phyloP scores from a whole-genome alignment of 2,888 invertebrate genomes.

The Eristalis intricaria region DNA sequence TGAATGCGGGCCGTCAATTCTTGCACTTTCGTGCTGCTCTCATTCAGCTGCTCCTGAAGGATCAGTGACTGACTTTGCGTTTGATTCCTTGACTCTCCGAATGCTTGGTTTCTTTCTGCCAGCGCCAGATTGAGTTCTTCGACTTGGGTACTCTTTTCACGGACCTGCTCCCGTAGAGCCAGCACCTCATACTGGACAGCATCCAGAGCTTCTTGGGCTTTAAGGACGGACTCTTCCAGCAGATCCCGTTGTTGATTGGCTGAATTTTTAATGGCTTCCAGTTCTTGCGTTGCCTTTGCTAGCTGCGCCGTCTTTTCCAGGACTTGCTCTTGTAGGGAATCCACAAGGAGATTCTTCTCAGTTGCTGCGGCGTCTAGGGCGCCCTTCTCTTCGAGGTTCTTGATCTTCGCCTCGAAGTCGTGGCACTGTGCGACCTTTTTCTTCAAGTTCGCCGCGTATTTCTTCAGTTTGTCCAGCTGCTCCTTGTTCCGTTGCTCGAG shows the following conservation, averaged over 20 bases:
- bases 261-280: constrained; percentile 48
- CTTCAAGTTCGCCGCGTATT: constrained; percentile 88
- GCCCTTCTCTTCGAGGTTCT: constrained; percentile 74
- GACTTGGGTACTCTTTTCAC: constrained; percentile 82
- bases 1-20: constrained; percentile 10
- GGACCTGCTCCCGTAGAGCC: constrained; percentile 79
- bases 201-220: constrained; percentile 67
- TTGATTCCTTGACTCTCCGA: neutral
- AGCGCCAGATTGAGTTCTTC: constrained; percentile 30
- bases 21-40: constrained; percentile 4
- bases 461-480: constrained; percentile 89
- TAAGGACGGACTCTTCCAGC: constrained; percentile 42
- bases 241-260: constrained; percentile 50
- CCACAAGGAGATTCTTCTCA: constrained; percentile 77
- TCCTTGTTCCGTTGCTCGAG: constrained; percentile 86
- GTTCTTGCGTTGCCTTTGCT: constrained; percentile 33
- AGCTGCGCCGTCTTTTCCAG: constrained; percentile 63
- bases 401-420: constrained; percentile 84
- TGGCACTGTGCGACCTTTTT: constrained; percentile 86
- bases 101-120: constrained; percentile 40
- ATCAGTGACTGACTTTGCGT: neutral
- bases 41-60: constrained; percentile 28
- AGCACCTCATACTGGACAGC: constrained; percentile 72
- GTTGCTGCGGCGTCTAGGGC: constrained; percentile 53
- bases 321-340: constrained; percentile 74